These are phyloP conservation scores for Aleiodes testaceus DNA, from an alignment of 2,888 invertebrate species.

Conservation along the genomic window DNA sequence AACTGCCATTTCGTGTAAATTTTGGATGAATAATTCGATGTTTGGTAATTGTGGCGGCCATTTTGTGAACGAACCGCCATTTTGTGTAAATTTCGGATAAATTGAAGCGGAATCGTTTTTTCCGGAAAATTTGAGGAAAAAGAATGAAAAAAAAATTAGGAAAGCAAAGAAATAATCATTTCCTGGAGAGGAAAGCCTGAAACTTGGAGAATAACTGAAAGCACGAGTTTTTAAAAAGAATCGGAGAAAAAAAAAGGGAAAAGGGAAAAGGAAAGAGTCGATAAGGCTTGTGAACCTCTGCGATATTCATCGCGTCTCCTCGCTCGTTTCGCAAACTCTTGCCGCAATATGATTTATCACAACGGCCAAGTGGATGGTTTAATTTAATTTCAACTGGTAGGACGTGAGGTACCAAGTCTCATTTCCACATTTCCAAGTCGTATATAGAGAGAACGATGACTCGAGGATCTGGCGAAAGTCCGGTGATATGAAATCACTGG, in stretches of 20 bases:
- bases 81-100: no score
- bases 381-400: conserved; percentile 52
- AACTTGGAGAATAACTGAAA: no score
- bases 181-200: background rate
- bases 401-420: conserved; percentile 19
- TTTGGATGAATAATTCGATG: no score
- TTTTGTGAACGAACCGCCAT: no score
- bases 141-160: no score
- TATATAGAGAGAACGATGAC: conserved; percentile 31
- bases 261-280: conserved; percentile 29
- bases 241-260: conserved; percentile 1
- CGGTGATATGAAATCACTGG: background rate
- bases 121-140: no score
- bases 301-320: conserved; percentile 32
- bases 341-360: conserved; percentile 52
- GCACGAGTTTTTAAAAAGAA: background rate
- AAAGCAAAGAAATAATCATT: no score
- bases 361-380: conserved; percentile 46
- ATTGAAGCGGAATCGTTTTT: no score
- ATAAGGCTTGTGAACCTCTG: conserved; percentile 1
- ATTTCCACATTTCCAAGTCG: conserved; percentile 39
- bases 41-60: no score
- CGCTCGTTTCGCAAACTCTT: conserved; percentile 30
- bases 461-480: background rate
- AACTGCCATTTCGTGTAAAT: no score